phyloP scores from a whole-genome alignment of 2,797 vertebrate genomes.

The Tapirus indicus region DNA sequence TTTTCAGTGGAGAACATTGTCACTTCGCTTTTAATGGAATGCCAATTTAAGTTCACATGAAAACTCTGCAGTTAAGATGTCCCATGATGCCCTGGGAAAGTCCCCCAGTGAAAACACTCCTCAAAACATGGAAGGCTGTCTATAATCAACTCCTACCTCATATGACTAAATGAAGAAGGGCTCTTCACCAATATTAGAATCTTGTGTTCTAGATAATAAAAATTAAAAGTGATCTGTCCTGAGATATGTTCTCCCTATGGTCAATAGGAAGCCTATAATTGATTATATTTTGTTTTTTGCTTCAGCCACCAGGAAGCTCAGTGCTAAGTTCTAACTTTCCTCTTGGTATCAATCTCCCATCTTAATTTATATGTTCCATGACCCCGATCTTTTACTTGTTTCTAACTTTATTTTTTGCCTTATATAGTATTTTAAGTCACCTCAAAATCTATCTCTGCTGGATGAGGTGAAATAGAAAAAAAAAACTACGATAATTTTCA shows the following conservation, averaged over 20 bases:
- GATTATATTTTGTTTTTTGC: neutral
- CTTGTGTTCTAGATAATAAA: neutral
- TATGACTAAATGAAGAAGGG: neutral
- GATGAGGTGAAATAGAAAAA: neutral
- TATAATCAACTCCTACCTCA: neutral
- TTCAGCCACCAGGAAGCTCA: slow-evolving; percentile 12
- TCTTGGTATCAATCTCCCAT: neutral
- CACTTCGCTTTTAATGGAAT: neutral
- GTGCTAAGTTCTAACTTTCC: neutral
- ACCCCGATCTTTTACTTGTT: neutral
- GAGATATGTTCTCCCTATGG: neutral
- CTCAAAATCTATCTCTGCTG: neutral
- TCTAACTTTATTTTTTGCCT: slow-evolving; percentile 2
- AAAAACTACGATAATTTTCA: neutral
- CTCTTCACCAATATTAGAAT: neutral
- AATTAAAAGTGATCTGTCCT: neutral
- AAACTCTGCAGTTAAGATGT: neutral
- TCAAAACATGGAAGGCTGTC: neutral
- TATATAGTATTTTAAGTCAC: neutral
- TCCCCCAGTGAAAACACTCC: neutral
- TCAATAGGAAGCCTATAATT: neutral
- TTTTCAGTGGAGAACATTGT: neutral
- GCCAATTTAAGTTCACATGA: neutral
- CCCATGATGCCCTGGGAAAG: neutral
- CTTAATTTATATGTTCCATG: slow-evolving; percentile 24